phyloP scores from a whole-genome alignment of 2,888 invertebrate genomes.

The Trachelus tabidus region DNA sequence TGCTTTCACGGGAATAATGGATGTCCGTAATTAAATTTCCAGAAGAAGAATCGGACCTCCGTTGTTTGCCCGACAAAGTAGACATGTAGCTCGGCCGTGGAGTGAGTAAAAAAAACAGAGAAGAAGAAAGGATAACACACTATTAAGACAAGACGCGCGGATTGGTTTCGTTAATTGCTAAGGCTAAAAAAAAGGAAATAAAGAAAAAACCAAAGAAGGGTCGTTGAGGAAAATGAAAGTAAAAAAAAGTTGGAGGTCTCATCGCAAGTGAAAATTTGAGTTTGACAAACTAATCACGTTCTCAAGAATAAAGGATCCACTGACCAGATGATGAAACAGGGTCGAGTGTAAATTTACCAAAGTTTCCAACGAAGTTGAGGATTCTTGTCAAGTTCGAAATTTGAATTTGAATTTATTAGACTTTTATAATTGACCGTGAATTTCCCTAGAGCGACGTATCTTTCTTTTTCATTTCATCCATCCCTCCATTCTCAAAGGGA shows the following conservation, averaged over 20 bases:
- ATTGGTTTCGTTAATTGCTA: background rate
- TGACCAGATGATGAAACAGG: background rate
- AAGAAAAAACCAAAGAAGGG: background rate
- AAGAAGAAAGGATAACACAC: background rate
- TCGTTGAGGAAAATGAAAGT: background rate
- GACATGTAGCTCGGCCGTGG: background rate
- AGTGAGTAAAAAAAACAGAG: background rate
- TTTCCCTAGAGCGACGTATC: background rate
- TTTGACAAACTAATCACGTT: background rate
- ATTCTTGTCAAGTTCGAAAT: background rate
- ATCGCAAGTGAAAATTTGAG: background rate
- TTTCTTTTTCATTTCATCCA: background rate
- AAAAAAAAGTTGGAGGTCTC: background rate
- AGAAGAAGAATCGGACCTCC: background rate
- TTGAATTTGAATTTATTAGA: background rate
- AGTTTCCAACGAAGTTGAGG: background rate
- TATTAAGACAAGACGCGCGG: background rate
- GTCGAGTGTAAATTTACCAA: background rate
- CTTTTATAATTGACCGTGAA: background rate
- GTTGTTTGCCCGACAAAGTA: background rate
- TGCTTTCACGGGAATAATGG: background rate
- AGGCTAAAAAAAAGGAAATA: background rate
- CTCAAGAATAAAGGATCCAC: background rate
- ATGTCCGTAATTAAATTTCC: background rate
- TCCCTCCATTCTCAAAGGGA: background rate